A percentile compares a stretch with the other conserved stretches of the same genome.
These are phyloP conservation scores for Phrynosoma platyrhinos DNA, from an alignment of 2,113 vertebrate genomes.

Conservation along the genomic window DNA sequence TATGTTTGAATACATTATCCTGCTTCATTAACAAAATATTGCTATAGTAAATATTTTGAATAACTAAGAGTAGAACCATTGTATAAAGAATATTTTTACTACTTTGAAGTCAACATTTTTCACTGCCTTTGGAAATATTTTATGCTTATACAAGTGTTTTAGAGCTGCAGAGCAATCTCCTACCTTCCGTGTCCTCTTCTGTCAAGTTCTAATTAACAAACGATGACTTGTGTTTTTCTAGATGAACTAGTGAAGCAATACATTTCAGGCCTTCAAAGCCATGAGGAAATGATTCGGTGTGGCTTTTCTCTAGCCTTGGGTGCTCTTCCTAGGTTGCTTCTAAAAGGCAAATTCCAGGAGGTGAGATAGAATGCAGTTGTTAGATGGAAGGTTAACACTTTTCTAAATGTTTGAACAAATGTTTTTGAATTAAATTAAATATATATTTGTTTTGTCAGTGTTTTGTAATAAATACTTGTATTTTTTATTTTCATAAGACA, in stretches of 20 bases:
- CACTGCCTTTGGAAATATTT: not conserved
- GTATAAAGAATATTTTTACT: not conserved
- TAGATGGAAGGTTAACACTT: not conserved
- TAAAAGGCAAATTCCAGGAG: constrained; percentile 85
- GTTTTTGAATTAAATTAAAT: constrained; percentile 41
- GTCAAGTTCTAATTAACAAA: not conserved
- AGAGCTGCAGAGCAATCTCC: not conserved
- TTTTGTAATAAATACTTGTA: constrained; percentile 40
- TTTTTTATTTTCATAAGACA: constrained; percentile 28
- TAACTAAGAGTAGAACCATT: not conserved
- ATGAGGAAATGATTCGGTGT: constrained; percentile 87
- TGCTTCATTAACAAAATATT: not conserved
- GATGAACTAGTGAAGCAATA: constrained; percentile 85
- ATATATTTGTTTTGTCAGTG: constrained; percentile 41
- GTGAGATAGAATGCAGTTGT: constrained; percentile 69
- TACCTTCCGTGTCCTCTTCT: not conserved
- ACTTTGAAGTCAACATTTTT: not conserved
- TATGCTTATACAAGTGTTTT: not conserved
- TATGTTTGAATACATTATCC: not conserved
- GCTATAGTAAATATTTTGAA: constrained; percentile 14
- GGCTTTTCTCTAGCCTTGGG: constrained; percentile 92
- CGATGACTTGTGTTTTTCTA: constrained; percentile 58
- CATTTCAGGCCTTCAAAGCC: constrained; percentile 80
- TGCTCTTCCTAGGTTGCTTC: constrained; percentile 86
- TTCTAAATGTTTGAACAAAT: not conserved